Conservation (phyloP, 2,113 vertebrate species). For the Scartelaos histophorus region DNA sequence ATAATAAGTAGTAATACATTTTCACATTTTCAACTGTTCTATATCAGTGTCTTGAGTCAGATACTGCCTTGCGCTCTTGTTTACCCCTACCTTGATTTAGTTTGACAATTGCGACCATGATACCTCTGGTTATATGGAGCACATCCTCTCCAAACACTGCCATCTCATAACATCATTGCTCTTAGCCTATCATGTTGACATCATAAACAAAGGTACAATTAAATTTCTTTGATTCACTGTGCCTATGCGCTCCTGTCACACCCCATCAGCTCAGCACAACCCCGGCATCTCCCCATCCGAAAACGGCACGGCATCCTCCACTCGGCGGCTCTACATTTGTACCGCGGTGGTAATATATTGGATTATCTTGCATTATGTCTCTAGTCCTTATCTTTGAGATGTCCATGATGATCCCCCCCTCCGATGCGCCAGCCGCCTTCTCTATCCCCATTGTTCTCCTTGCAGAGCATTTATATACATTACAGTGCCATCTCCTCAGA, state of each 20-base stretch:
- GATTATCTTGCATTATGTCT: slow-evolving; percentile 61
- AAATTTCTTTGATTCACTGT: slow-evolving; percentile 31
- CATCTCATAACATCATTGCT: neutral
- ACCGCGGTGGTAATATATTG: slow-evolving; percentile 53
- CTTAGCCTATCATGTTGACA: slow-evolving; percentile 28
- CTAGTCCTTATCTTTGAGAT: slow-evolving; percentile 48
- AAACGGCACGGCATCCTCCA: slow-evolving; percentile 33
- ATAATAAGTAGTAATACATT: too few relatives aligned
- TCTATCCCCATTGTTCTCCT: slow-evolving; percentile 38
- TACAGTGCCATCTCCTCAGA: slow-evolving; percentile 62
- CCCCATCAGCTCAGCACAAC: slow-evolving; percentile 36
- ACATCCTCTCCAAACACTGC: neutral
- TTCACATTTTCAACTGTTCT: neutral
- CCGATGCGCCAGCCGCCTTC: slow-evolving; percentile 19
- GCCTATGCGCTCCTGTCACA: slow-evolving; percentile 45
- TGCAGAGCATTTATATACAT: slow-evolving; percentile 69
- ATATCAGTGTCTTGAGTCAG: neutral
- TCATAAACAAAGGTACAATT: slow-evolving; percentile 28
- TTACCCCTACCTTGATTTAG: neutral
- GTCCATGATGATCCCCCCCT: slow-evolving; percentile 35
- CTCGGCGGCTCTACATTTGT: slow-evolving; percentile 45
- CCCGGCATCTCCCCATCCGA: slow-evolving; percentile 24
- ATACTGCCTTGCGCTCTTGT: neutral
- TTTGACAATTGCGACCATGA: neutral
- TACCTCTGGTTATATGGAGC: slow-evolving; percentile 1